phyloP scores from a whole-genome alignment of 2,888 invertebrate species.

The Tricholauxania praeusta region DNA sequence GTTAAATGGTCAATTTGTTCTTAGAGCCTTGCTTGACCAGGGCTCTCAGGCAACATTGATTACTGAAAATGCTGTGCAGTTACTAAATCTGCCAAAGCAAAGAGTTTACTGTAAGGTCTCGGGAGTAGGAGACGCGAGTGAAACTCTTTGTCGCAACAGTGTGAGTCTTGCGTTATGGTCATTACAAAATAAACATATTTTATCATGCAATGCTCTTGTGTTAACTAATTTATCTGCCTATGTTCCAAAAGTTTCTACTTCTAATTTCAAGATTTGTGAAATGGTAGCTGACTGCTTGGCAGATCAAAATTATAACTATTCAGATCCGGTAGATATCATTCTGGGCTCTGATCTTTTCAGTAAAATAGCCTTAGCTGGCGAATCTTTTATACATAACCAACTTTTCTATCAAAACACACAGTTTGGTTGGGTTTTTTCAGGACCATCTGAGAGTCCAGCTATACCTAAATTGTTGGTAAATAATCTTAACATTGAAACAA shows the following conservation, averaged over 20 bases:
- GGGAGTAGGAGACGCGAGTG: background rate
- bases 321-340: slow-evolving; percentile 35
- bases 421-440: slow-evolving; percentile 39
- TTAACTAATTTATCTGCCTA: background rate
- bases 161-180: slow-evolving; percentile 3
- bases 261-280: background rate
- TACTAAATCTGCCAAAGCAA: background rate
- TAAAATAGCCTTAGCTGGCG: slow-evolving; percentile 19
- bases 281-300: slow-evolving; percentile 4
- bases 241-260: background rate
- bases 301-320: slow-evolving; percentile 27
- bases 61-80: slow-evolving; percentile 11
- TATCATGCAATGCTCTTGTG: background rate
- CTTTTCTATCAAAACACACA: slow-evolving; percentile 37
- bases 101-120: slow-evolving; percentile 7
- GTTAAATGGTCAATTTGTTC: background rate
- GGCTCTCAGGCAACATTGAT: slow-evolving; percentile 10
- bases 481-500: slow-evolving; percentile 30
- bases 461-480: slow-evolving; percentile 17
- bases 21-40: slow-evolving; percentile 10
- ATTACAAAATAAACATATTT: background rate
- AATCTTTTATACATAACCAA: slow-evolving; percentile 29
- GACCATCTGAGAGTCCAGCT: background rate
- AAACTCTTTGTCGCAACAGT: background rate
- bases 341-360: slow-evolving; percentile 30